Percentiles rank a stretch among this genome's conserved stretches.
phyloP scores from a whole-genome alignment of 2,113 vertebrate species.

The Indicator maculatus region DNA sequence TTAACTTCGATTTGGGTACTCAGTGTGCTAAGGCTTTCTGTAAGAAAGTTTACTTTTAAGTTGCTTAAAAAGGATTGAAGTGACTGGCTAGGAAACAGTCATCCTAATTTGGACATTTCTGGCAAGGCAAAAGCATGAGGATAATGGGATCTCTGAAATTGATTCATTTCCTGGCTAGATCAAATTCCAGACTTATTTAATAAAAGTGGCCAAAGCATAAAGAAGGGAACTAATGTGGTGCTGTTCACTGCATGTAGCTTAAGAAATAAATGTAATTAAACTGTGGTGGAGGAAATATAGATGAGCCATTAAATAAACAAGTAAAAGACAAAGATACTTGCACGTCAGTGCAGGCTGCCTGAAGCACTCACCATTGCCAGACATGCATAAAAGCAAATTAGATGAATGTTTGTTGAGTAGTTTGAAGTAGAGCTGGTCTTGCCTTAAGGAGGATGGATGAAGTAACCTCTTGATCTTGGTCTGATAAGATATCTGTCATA shows the following conservation, averaged over 20 bases:
- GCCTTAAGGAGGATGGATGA: not conserved
- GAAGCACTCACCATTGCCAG: not conserved
- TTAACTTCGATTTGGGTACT: slow-evolving; percentile 26
- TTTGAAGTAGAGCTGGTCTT: not conserved
- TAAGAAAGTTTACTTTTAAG: slow-evolving; percentile 25
- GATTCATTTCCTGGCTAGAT: slow-evolving; percentile 48
- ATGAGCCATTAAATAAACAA: not conserved
- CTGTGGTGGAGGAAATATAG: not conserved
- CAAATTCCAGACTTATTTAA: slow-evolving; percentile 47
- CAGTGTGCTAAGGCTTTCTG: not conserved
- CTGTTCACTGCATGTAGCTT: rapidly evolving
- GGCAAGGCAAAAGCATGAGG: not conserved
- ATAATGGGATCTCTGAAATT: slow-evolving; percentile 34
- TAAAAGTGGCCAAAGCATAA: not conserved
- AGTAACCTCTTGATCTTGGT: not conserved
- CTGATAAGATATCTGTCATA: not conserved
- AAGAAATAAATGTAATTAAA: slow-evolving; percentile 4
- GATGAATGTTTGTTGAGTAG: not conserved
- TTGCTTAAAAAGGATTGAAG: slow-evolving; percentile 27
- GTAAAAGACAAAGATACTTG: not conserved
- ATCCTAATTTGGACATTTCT: not conserved
- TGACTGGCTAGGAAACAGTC: not conserved
- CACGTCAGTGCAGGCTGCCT: not conserved
- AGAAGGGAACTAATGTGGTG: not conserved
- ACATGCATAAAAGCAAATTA: rapidly evolving